Evolutionary conservation across 2,888 invertebrate species (phyloP).

Genomic region (Drosophila longiperda): DNA sequence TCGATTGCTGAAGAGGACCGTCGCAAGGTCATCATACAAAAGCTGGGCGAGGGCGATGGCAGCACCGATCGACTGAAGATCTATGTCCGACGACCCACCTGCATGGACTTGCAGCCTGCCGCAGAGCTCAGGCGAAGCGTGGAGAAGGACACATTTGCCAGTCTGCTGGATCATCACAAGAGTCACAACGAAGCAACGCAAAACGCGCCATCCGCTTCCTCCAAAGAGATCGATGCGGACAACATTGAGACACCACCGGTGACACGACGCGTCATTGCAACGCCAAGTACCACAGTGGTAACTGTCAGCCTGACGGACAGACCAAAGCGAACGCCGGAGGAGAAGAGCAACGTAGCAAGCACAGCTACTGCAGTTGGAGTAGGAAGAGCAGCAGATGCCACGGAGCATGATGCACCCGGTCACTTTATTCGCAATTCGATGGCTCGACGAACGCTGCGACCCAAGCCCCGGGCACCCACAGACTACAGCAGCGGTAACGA

Average conservation of each 20-base stretch:
- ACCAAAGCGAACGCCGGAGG: slow-evolving; percentile 52
- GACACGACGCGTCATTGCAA: slow-evolving; percentile 86
- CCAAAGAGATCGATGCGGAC: slow-evolving; percentile 94
- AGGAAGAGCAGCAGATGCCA: neutral
- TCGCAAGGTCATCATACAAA: slow-evolving; percentile 86
- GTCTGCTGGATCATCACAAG: slow-evolving; percentile 74
- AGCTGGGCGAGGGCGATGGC: slow-evolving; percentile 86
- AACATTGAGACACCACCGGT: slow-evolving; percentile 96
- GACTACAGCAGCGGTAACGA: slow-evolving; percentile 87
- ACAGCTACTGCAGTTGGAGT: neutral
- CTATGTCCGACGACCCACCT: slow-evolving; percentile 86
- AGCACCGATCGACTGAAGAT: slow-evolving; percentile 87
- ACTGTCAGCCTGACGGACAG: slow-evolving; percentile 71
- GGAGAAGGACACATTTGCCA: slow-evolving; percentile 72
- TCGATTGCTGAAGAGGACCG: slow-evolving; percentile 89
- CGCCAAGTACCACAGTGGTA: slow-evolving; percentile 77
- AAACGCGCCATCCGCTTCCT: slow-evolving; percentile 81
- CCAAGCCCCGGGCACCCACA: slow-evolving; percentile 88
- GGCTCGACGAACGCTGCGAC: slow-evolving; percentile 92
- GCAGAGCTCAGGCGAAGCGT: slow-evolving; percentile 45
- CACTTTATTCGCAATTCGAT: slow-evolving; percentile 94
- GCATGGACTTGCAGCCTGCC: slow-evolving; percentile 54
- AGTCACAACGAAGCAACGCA: slow-evolving; percentile 75
- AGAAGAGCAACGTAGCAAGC: slow-evolving; percentile 13
- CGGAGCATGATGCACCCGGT: slow-evolving; percentile 86